Base-by-base conservation (phyloP, 1,140 invertebrate species). In the Mactra quadrangularis region DNA sequence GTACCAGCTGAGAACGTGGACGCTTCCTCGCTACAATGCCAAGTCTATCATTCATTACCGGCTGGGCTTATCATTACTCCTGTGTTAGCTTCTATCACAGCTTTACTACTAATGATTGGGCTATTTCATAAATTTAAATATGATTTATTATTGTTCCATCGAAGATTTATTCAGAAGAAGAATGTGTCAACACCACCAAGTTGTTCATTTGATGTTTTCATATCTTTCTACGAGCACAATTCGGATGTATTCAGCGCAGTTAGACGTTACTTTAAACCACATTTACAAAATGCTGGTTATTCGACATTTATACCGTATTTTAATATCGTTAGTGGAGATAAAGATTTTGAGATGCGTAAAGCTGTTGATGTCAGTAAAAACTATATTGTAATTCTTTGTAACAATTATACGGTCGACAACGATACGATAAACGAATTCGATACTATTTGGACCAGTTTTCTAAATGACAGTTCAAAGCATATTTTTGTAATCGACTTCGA, bases 181-280 rank as follows among this genome's bases (percentile, higher is more conserved):
- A 57, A 55, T 31, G n/a, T 11, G 13, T 3, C 29, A 55, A 55
- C 7, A 11, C 19, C 4, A 15, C 27, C 13, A 25, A 45, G 0
- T 13, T 15, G 19, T 45, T 25, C n/a, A 1, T 47, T 27, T 11
- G 59, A 76, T 45, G 72, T 76, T 27, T 76, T 76, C 27, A 35
- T 76, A 25, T 76, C 72, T 7, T 59, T 41, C 41, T 59, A n/a
- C 15, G 57, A 60, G n/a, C 55, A 62, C 17, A 60, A 76, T 76
- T 25, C 57, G 3, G 72, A 76, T 0, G n/a, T 62, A 50, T 62
- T 76, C 17, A 15, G 25, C 13, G 19, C 38, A 31, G 72, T 76
- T 2, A 41, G 35, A 1, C 31, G 35, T 15, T 62, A 31, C 19
- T 27, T 76, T 4, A 27, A 22, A 47, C 55, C 59, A 22, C 22